Evolutionary conservation across 2,113 vertebrate genomes (phyloP).

Genomic region (Dolichotis patagonum): DNA sequence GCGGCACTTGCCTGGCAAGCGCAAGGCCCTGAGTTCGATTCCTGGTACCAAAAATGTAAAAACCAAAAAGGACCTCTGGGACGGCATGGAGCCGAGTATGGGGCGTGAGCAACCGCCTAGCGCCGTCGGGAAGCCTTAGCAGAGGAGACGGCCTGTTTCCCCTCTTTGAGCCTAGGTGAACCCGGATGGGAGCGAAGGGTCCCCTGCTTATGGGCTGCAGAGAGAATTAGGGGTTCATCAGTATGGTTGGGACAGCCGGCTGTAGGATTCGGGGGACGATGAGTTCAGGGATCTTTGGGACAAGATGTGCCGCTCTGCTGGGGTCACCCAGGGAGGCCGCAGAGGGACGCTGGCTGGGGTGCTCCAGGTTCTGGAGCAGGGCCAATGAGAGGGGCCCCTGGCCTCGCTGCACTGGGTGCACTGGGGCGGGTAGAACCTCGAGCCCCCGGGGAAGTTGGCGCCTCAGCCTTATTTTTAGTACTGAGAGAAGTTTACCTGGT

Average conservation of each 20-base stretch:
- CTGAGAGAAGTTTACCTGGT: constrained; percentile 9
- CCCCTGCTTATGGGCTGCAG: not conserved
- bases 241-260: not conserved
- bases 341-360: not conserved
- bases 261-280: not conserved
- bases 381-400: rapidly evolving
- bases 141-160: not conserved
- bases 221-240: not conserved
- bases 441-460: not conserved
- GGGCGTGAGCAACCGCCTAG: not conserved
- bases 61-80: not conserved
- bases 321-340: not conserved
- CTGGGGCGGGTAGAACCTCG: too few relatives aligned
- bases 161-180: not conserved
- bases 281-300: not conserved
- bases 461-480: not conserved
- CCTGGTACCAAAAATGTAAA: not conserved
- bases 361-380: not conserved
- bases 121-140: not conserved
- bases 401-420: not conserved
- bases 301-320: not conserved
- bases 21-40: not conserved
- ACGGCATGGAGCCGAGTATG: not conserved
- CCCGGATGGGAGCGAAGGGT: not conserved
- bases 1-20: not conserved